Base-by-base conservation (phyloP, 2,888 invertebrate genomes). In the Callinectes sapidus region DNA sequence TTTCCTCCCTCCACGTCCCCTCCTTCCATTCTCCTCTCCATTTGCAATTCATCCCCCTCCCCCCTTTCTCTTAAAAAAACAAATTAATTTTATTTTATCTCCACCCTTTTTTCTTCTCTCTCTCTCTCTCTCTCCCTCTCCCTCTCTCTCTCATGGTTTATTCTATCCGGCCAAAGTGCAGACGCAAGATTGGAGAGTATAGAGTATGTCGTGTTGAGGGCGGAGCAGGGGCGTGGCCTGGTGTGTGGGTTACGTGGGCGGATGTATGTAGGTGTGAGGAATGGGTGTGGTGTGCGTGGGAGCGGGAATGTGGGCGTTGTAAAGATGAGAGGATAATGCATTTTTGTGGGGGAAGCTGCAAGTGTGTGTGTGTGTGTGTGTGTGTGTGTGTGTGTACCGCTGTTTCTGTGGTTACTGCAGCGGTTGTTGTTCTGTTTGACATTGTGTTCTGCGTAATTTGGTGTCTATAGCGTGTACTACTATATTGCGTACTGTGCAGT, bases 61-160 rank as follows among this genome's bases (percentile, higher is more conserved):
- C n/a, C 35, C 81, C 3, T 5, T 18, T 35, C 16, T 18, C 81
- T 32, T 35, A 16, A 81, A 81, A 81, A 81, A 81, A 81, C 81
- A 81, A 81, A 81, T 81, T 81, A 81, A 81, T 81, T 81, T 81
- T 14, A 81, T 81, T 81, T 81, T 81, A 35, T 81, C 81, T 81
- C 28, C 35, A 35, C 35, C 13, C 35, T 81, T 81, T 81, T 81
- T 71, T n/a, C 10, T n/a, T n/a, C n/a, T n/a, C n/a, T n/a, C n/a
- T n/a, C n/a, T n/a, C n/a, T n/a, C n/a, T n/a, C n/a, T n/a, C n/a
- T n/a, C n/a, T 77, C 23, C 71, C 28, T 77, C 10, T 13, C 10
- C 28, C 10, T 28, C 13, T 10, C 71, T 71, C 71, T 71, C 71
- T 71, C 71, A 71, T 71, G 71, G 71, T 71, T 28, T 71, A 71